Base-by-base conservation (phyloP, 2,888 invertebrate genomes). In the Oeneis ivallda region DNA sequence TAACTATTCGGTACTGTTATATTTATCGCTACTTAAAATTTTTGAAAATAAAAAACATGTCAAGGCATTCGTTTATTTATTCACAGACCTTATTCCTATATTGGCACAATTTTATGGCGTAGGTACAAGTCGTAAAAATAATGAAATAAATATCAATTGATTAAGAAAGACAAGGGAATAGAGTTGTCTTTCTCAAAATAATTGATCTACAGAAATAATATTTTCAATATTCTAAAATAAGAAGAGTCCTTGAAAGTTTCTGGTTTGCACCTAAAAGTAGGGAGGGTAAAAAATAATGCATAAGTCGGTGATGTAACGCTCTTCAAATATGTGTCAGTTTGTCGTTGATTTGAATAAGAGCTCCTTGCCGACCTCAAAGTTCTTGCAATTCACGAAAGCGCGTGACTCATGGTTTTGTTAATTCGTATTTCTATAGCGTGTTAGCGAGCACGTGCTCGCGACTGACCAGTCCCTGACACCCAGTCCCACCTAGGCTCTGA, bases 151-250 rank as follows among this genome's bases (percentile, higher is more conserved):
- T 45, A 71, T 62, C 88, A 90, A 89, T 84, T 82, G 74, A 86
- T 91, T 91, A 77, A 90, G 90, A 91, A 91, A 91, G 86, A 80
- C 89, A 91, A 91, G 85, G 70, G 69, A 63, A 11, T 72, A 83
- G 9, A 41, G 63, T 91, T 91, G 85, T 74, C 86, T 91, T 92
- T 91, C 92, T 89, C 87, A 92, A 92, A 84, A 80, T 79, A 85
- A 89, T 90, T 89, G 87, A 76, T 72, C 56, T 63, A 58, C n/a
- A 61, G 19, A 41, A 19, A 19, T 34, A 45, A 11, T 39, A 17
- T 26, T 50, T 50, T 32, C n/a, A n/a, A n/a, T 61, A 50, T 9
- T 17, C 17, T 2, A 17, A 13, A n/a, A 7, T 19, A 4, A n/a
- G n/a, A n/a, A n/a, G 41, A 65, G 60, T 65, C 60, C 65, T 65